phyloP scores from a whole-genome alignment of 2,113 vertebrate species.

The Formicarius rufipectus region DNA sequence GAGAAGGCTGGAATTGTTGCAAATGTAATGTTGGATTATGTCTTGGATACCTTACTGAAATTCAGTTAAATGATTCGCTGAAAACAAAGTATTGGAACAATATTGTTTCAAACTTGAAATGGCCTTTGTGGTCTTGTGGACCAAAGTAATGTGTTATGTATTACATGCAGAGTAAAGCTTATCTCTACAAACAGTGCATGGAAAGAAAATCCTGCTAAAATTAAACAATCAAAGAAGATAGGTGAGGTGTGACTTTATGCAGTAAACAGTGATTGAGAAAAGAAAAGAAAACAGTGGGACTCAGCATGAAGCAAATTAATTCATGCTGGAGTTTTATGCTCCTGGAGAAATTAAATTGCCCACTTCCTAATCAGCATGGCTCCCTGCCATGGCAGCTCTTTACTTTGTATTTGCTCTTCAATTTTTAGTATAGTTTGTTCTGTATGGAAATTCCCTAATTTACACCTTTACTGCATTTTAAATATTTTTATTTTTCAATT shows the following conservation, averaged over 20 bases:
- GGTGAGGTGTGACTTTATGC: slow-evolving; percentile 65
- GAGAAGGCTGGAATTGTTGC: not conserved
- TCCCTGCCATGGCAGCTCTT: slow-evolving; percentile 22
- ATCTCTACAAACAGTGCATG: slow-evolving; percentile 24
- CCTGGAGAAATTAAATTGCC: slow-evolving; percentile 73
- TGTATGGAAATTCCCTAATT: not conserved
- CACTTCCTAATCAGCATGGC: slow-evolving; percentile 56
- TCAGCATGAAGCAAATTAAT: slow-evolving; percentile 73
- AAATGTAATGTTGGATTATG: not conserved
- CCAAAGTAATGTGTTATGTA: slow-evolving; percentile 14
- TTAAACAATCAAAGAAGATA: slow-evolving; percentile 71
- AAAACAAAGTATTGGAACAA: not conserved
- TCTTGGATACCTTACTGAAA: not conserved
- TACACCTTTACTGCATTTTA: not conserved
- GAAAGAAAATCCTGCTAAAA: slow-evolving; percentile 65
- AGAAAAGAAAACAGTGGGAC: slow-evolving; percentile 62
- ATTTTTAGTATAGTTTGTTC: slow-evolving; percentile 41
- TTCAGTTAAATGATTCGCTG: not conserved
- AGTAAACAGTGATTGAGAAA: slow-evolving; percentile 72
- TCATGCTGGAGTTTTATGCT: slow-evolving; percentile 66
- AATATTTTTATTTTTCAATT: not conserved
- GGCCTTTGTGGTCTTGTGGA: not conserved
- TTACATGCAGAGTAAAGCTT: slow-evolving; percentile 30
- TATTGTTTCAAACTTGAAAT: slow-evolving; percentile 29
- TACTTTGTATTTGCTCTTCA: not conserved